Conservation (phyloP, 2,888 invertebrate genomes). For the Ectemnius continuus region DNA sequence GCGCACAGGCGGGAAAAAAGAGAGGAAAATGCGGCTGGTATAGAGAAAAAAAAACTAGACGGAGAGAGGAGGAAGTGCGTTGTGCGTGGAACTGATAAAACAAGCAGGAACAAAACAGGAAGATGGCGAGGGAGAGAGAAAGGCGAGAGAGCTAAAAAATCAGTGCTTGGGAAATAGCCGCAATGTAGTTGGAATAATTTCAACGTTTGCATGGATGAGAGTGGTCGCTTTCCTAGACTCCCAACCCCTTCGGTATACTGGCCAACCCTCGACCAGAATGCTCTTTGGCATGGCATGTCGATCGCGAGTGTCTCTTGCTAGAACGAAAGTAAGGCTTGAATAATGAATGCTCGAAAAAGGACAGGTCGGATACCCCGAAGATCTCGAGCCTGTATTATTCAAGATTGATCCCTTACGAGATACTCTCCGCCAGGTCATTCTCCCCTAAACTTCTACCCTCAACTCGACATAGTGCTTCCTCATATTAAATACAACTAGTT, state of each 20-base stretch:
- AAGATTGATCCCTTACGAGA: conserved; percentile 53
- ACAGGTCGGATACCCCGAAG: conserved; percentile 36
- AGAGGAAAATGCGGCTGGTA: not conserved
- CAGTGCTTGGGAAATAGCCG: conserved; percentile 46
- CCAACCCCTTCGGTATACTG: conserved; percentile 36
- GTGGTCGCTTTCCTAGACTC: conserved; percentile 18
- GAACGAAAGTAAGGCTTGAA: conserved; percentile 57
- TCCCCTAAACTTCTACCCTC: no score
- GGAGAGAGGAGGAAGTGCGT: not conserved
- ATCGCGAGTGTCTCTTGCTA: conserved; percentile 40
- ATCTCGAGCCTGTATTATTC: conserved; percentile 48
- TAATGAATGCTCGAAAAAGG: conserved; percentile 58
- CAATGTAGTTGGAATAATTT: conserved; percentile 64
- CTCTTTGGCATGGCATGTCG: conserved; percentile 15
- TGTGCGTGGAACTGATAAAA: not conserved
- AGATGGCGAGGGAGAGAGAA: not conserved
- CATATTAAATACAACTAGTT: no score
- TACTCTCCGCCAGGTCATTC: conserved; percentile 25
- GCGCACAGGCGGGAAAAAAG: not conserved
- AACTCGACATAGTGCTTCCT: no score
- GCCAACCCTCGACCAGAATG: not conserved
- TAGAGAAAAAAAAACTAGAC: not conserved
- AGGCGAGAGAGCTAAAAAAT: conserved; percentile 38
- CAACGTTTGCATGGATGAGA: conserved; percentile 68
- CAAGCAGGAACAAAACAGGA: not conserved